Conservation (phyloP, 35 echinoderm and acorn worm genomes). For the Lytechinus variegatus region DNA sequence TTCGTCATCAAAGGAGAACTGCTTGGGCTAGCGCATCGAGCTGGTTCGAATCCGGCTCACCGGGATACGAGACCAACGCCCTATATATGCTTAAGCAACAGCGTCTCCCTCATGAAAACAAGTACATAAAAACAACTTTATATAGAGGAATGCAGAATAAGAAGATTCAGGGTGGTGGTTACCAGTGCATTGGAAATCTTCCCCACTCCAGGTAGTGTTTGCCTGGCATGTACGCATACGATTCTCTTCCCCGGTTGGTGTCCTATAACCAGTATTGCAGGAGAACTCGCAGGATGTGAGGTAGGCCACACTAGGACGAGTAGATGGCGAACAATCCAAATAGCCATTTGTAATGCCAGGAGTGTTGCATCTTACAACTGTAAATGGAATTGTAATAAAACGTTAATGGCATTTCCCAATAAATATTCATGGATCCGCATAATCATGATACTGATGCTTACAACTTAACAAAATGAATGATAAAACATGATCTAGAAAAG, state of each 20-base stretch:
- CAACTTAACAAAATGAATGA: no score
- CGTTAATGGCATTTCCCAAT: no score
- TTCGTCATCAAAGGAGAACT: no score
- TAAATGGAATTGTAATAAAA: not conserved
- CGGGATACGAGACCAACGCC: no score
- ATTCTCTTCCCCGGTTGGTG: not conserved
- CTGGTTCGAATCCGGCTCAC: no score
- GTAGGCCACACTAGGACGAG: constrained; percentile 22
- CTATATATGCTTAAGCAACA: no score
- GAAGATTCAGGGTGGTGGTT: not conserved
- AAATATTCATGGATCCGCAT: no score
- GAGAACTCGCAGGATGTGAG: constrained; percentile 41
- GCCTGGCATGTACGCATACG: constrained; percentile 20
- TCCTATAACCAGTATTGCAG: constrained; percentile 49
- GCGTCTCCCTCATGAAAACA: no score
- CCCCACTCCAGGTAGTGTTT: constrained; percentile 42
- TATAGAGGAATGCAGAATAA: not conserved
- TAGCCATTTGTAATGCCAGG: constrained; percentile 44
- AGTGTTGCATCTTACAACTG: constrained; percentile 28
- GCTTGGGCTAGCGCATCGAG: no score
- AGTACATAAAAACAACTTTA: no score
- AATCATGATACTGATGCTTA: no score
- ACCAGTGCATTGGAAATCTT: constrained; percentile 60
- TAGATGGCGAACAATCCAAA: not conserved
- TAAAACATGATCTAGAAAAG: no score